Evolutionary conservation across 2,888 invertebrate species (phyloP).

Genomic region (Pyrrhosoma nymphula): DNA sequence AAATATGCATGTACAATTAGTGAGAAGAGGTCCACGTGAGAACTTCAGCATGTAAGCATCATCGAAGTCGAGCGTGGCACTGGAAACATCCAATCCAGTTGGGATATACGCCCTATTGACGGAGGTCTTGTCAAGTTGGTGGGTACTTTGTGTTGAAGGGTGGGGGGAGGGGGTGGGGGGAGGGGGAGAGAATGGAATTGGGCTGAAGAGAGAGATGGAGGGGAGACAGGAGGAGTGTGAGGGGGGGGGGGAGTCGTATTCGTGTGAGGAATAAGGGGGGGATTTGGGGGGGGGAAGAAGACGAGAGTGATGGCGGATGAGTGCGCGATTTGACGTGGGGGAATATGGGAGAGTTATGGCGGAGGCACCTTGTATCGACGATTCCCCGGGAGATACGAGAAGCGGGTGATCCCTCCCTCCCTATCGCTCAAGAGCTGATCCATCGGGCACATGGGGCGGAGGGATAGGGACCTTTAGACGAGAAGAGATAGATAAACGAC

Average conservation of each 20-base stretch:
- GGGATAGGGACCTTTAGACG: neutral
- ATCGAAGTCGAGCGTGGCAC: too few species aligned
- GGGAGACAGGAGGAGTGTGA: neutral
- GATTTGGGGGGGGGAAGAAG: neutral
- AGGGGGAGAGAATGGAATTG: neutral
- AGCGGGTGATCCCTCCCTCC: neutral
- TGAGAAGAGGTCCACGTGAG: too few species aligned
- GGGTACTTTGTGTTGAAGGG: neutral
- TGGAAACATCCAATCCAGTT: too few species aligned
- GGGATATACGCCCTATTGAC: too few species aligned
- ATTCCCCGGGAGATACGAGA: neutral
- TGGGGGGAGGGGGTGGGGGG: neutral
- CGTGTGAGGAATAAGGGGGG: neutral
- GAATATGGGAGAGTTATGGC: conserved; percentile 20
- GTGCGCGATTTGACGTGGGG: conserved; percentile 16
- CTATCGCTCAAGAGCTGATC: neutral
- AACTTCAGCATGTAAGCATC: too few species aligned
- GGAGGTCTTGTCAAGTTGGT: too few species aligned
- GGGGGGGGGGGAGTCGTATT: neutral
- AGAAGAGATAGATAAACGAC: conserved; percentile 17
- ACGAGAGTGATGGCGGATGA: neutral
- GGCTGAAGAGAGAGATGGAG: too few species aligned
- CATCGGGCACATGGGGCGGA: neutral
- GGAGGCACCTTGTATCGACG: conserved; percentile 17
- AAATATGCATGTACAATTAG: too few species aligned